A percentile compares a stretch with the other conserved stretches of the same genome.
These are phyloP conservation scores for Thumatha senex DNA, from an alignment of 2,888 invertebrate genomes.

Conservation along the genomic window DNA sequence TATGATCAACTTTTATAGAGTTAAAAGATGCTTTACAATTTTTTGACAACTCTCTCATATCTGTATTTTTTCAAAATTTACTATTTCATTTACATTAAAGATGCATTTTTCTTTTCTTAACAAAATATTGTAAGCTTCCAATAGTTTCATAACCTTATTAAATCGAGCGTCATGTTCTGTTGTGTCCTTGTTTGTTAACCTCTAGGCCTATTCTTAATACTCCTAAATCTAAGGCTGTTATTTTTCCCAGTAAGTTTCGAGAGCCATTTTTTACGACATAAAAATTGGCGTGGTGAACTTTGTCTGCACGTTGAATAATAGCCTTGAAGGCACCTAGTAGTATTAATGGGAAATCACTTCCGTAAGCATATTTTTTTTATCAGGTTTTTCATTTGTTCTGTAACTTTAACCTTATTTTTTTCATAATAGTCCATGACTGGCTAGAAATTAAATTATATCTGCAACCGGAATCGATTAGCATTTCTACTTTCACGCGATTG, in stretches of 20 bases:
- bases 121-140: not conserved
- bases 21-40: not conserved
- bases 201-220: constrained; percentile 17
- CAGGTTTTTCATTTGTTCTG: constrained; percentile 4
- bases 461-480: constrained; percentile 28
- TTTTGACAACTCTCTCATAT: constrained; percentile 1
- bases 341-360: constrained; percentile 13
- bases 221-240: constrained; percentile 10
- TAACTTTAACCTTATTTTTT: too few species aligned
- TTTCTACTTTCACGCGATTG: constrained; percentile 9
- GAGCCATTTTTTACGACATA: not conserved
- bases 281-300: constrained; percentile 1
- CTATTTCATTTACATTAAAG: not conserved
- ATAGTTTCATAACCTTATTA: not conserved
- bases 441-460: constrained; percentile 17
- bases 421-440: constrained; percentile 20
- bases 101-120: constrained; percentile 5
- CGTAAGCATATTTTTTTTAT: not conserved
- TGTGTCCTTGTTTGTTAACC: not conserved
- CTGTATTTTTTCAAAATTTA: not conserved
- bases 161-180: too few species aligned
- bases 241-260: not conserved
- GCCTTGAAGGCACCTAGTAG: constrained; percentile 10
- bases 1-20: not conserved
- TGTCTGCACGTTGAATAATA: not conserved